Conservation (phyloP, 2,888 invertebrate genomes). For the Phorcus lineatus region DNA sequence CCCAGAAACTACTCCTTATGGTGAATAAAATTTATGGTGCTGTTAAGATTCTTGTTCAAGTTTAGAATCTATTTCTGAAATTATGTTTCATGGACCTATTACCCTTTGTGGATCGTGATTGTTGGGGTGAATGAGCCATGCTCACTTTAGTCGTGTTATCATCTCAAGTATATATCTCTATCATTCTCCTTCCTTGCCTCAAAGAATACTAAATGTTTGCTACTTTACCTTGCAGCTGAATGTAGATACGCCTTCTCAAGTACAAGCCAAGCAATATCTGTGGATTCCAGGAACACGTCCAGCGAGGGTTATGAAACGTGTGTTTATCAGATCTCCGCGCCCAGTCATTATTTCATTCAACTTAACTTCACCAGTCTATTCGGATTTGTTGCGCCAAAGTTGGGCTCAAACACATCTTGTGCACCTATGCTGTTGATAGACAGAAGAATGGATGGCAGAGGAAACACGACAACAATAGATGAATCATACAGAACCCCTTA, state of each 20-base stretch:
- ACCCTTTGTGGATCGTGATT: no score
- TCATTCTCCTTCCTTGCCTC: no score
- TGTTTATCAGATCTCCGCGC: constrained; percentile 56
- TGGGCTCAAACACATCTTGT: not conserved
- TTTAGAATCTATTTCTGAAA: no score
- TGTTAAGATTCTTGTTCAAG: no score
- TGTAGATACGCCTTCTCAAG: constrained; percentile 60
- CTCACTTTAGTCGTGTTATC: no score
- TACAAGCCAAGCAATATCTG: constrained; percentile 41
- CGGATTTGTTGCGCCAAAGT: constrained; percentile 48
- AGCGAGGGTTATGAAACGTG: constrained; percentile 54
- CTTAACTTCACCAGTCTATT: constrained; percentile 60
- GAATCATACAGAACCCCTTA: constrained; percentile 40
- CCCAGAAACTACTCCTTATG: no score
- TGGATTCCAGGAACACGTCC: constrained; percentile 50
- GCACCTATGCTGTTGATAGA: not conserved
- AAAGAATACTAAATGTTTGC: not conserved
- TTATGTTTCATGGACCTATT: no score
- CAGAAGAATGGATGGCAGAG: not conserved
- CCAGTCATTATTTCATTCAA: constrained; percentile 51
- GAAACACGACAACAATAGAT: not conserved
- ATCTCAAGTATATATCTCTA: no score
- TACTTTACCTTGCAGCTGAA: constrained; percentile 51
- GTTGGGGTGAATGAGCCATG: no score
- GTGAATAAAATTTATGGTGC: no score